Conservation (phyloP, 2,113 vertebrate genomes). For the Pterocles gutturalis region DNA sequence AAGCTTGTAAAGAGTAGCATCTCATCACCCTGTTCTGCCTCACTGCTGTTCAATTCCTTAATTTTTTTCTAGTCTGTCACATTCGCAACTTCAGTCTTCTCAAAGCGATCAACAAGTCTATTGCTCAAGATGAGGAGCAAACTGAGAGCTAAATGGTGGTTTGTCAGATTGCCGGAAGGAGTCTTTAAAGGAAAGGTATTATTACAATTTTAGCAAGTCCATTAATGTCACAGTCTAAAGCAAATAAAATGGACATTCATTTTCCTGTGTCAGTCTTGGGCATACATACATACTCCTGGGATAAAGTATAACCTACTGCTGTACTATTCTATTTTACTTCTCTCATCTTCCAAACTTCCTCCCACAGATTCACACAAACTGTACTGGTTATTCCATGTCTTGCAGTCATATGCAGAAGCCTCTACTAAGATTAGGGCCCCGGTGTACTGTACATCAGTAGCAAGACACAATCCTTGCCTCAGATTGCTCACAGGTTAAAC, state of each 20-base stretch:
- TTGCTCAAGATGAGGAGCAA: neutral
- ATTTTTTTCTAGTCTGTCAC: neutral
- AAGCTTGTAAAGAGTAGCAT: neutral
- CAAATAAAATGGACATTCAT: neutral
- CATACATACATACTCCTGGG: fast-evolving
- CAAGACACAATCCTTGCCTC: neutral
- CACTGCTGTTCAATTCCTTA: neutral
- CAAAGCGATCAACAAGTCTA: neutral
- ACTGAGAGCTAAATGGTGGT: neutral
- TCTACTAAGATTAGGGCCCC: neutral
- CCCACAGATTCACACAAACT: neutral
- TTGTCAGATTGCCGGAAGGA: neutral
- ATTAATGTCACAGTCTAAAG: neutral
- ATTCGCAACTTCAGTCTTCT: neutral
- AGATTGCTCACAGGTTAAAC: neutral
- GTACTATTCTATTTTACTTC: neutral
- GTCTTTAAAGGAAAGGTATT: neutral
- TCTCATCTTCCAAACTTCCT: neutral
- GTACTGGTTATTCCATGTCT: neutral
- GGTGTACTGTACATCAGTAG: neutral
- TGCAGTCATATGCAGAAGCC: neutral
- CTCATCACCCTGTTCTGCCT: neutral
- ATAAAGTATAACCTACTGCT: neutral
- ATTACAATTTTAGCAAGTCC: neutral
- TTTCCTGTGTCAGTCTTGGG: neutral